Evolutionary conservation across 2,888 invertebrate genomes (phyloP), one percentile per base, ranked within the genome.

Genomic region (Acholoe squamosa): DNA sequence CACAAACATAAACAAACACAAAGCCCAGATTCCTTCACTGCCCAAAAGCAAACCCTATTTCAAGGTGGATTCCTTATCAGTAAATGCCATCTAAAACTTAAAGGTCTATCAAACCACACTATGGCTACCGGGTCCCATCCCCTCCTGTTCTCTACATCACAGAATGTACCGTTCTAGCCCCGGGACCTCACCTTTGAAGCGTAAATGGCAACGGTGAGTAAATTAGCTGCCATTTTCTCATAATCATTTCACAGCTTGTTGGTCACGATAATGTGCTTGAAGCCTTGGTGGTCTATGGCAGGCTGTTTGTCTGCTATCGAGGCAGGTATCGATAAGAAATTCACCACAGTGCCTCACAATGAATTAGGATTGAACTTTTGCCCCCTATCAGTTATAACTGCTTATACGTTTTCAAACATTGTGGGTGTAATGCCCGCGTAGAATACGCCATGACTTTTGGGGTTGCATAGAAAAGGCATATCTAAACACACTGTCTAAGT

Each of bases 191-290:
- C 86, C 56, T 86, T 86, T 86, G 54, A 86, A 86, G 86, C 86
- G 28, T 52, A 52, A 86, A 86, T 54, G 52, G 56, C 54, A 52
- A 28, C 52, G 54, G 86, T 31, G 54, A 43, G 54, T 28, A 86
- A 86, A 86, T 86, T 86, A 86, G 86, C 86, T 16, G 54, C 86
- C 86, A 89, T 67, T 67, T 56, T 89, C 22, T 89, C 67, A 89
- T 89, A 67, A 89, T 89, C 89, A 89, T 89, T 89, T 89, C 89
- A 89, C 89, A 89, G 61, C 56, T 89, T 89, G 89, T 89, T 89
- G 89, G 54, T 89, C 67, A 61, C 61, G 89, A 89, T 89, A 89
- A 89, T 89, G 43, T 89, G 12, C 28, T 16, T 52, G 56, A 86
- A 86, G 54, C 54, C 54, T 19, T 25, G 86, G 52, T 86, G 52